Conservation (phyloP, 2,113 vertebrate species). For the Progne subis region DNA sequence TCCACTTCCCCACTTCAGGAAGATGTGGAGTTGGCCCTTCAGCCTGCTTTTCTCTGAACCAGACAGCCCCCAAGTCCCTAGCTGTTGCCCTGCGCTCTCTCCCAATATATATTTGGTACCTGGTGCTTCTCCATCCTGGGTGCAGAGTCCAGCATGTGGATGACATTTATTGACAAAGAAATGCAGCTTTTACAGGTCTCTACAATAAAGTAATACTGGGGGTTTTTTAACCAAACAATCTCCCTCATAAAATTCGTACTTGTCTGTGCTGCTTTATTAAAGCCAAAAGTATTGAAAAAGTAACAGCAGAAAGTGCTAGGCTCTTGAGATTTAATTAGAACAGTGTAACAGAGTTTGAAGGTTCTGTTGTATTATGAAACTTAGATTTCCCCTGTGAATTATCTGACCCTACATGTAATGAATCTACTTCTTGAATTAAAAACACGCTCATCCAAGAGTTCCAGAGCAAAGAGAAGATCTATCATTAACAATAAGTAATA, state of each 20-base stretch:
- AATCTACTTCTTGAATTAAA: neutral
- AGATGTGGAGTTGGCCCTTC: neutral
- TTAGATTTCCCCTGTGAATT: neutral
- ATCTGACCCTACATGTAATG: neutral
- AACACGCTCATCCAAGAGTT: neutral
- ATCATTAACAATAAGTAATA: slow-evolving; percentile 8
- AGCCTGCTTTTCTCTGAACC: neutral
- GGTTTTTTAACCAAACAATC: neutral
- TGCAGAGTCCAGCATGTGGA: neutral
- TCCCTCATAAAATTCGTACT: neutral
- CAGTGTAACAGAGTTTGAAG: neutral
- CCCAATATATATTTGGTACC: neutral
- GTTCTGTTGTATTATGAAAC: neutral
- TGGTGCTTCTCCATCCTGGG: neutral
- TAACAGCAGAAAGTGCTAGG: neutral
- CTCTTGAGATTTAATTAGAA: neutral
- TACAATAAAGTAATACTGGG: neutral
- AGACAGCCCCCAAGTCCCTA: neutral
- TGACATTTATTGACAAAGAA: neutral
- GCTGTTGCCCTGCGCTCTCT: neutral
- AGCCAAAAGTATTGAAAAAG: neutral
- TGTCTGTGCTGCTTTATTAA: neutral
- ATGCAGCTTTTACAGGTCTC: neutral
- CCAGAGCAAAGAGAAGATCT: neutral
- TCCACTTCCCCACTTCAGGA: neutral